Evolutionary conservation across 2,888 invertebrate genomes (phyloP).

Genomic region (Machimus atricapillus): DNA sequence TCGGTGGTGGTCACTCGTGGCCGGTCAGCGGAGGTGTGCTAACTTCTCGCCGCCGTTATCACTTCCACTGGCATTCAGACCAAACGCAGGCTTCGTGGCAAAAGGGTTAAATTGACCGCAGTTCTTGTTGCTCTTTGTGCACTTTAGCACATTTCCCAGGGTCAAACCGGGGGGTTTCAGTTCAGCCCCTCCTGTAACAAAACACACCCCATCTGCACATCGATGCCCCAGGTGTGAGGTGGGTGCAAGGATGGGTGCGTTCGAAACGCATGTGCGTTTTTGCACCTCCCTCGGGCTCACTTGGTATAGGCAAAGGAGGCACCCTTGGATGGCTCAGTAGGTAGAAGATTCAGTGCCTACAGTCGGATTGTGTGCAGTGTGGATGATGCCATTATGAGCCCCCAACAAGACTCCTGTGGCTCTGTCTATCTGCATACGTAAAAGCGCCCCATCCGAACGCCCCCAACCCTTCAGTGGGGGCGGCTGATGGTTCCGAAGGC

Average conservation of each 20-base stretch:
- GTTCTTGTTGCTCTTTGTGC: slow-evolving; percentile 41
- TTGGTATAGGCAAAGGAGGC: background rate
- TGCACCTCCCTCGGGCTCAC: background rate
- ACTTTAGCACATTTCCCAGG: slow-evolving; percentile 18
- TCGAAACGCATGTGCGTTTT: slow-evolving; percentile 40
- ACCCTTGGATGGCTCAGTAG: background rate
- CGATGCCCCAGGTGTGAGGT: background rate
- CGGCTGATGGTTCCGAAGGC: background rate
- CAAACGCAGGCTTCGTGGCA: slow-evolving; percentile 9
- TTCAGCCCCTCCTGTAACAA: background rate
- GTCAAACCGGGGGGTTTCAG: background rate
- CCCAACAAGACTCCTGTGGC: background rate
- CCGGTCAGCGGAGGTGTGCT: slow-evolving; percentile 19
- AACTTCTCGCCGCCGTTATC: slow-evolving; percentile 40
- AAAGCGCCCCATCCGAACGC: background rate
- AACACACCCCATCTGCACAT: background rate
- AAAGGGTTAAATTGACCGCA: slow-evolving; percentile 40
- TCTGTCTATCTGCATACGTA: slow-evolving; percentile 15
- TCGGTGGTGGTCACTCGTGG: background rate
- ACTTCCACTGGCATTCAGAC: slow-evolving; percentile 32
- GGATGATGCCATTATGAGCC: slow-evolving; percentile 22
- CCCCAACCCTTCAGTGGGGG: background rate
- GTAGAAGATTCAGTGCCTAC: background rate
- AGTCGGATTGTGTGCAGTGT: background rate
- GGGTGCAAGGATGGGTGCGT: background rate